These are phyloP conservation scores for Amyelois transitella DNA, from an alignment of 1,140 invertebrate species.

Conservation along the genomic window DNA sequence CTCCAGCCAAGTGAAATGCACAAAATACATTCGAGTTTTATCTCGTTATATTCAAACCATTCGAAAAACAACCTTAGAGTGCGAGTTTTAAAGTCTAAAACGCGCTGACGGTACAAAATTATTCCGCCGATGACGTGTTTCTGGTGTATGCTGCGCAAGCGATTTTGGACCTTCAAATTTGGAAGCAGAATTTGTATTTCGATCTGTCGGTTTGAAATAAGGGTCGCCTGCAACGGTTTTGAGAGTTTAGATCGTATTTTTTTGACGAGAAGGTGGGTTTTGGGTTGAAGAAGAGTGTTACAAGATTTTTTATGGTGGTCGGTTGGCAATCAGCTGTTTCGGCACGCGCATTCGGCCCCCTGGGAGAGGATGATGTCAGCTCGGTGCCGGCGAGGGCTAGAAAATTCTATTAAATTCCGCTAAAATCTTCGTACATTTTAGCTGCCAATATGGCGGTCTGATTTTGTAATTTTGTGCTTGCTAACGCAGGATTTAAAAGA, in stretches of 20 bases:
- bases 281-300: constrained; percentile 17
- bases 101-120: constrained; percentile 18
- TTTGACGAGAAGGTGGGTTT: background rate
- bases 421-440: constrained; percentile 21
- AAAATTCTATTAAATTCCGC: constrained; percentile 58
- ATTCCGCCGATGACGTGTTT: constrained; percentile 50
- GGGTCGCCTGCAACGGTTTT: constrained; percentile 32
- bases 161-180: constrained; percentile 21
- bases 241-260: background rate
- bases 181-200: background rate
- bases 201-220: constrained; percentile 9
- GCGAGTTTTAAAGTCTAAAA: constrained; percentile 21
- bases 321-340: constrained; percentile 66
- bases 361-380: constrained; percentile 56
- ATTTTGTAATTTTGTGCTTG: background rate
- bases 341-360: constrained; percentile 59
- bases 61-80: constrained; percentile 15
- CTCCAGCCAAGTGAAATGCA: constrained; percentile 59
- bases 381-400: constrained; percentile 30
- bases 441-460: background rate
- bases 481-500: too few species aligned
- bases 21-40: constrained; percentile 68
- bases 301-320: constrained; percentile 64
- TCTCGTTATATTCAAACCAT: constrained; percentile 43
- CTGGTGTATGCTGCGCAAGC: constrained; percentile 19